phyloP scores from a whole-genome alignment of 1,140 invertebrate species.

The Aradophagus sp. region DNA sequence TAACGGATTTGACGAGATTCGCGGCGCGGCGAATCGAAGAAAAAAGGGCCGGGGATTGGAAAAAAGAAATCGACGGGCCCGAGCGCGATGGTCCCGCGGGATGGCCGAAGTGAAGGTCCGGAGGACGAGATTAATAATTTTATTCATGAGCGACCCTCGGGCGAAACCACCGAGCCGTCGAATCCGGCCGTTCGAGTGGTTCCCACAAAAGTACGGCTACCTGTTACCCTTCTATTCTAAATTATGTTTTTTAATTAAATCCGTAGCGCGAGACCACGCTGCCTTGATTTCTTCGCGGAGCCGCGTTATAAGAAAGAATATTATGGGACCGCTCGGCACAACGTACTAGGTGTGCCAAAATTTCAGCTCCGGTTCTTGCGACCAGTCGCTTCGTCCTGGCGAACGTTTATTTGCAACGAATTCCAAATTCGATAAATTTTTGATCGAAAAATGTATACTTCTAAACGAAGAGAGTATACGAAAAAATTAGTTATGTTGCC shows the following conservation, averaged over 20 bases:
- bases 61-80: conserved; percentile 37
- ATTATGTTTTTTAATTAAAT: conserved; percentile 77
- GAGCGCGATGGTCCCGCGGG: conserved; percentile 25
- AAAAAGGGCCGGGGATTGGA: background rate
- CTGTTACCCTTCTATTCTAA: conserved; percentile 73
- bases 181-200: conserved; percentile 63
- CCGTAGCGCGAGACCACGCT: conserved; percentile 63
- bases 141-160: conserved; percentile 74
- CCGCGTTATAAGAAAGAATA: conserved; percentile 51
- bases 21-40: background rate
- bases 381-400: too few relatives aligned
- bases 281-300: conserved; percentile 57
- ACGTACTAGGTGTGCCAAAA: conserved; percentile 33
- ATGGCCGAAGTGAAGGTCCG: conserved; percentile 49
- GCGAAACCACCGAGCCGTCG: conserved; percentile 57
- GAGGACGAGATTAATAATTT: conserved; percentile 73
- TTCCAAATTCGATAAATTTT: too few relatives aligned
- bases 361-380: background rate
- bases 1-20: too few relatives aligned
- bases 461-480: too few relatives aligned
- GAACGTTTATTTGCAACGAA: too few relatives aligned
- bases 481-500: too few relatives aligned
- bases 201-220: conserved; percentile 72
- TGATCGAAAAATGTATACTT: too few relatives aligned
- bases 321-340: conserved; percentile 44